A percentile compares a stretch with the other conserved stretches of the same genome.
phyloP scores from a whole-genome alignment of 2,888 invertebrate species.

The Polylopha cassiicola region DNA sequence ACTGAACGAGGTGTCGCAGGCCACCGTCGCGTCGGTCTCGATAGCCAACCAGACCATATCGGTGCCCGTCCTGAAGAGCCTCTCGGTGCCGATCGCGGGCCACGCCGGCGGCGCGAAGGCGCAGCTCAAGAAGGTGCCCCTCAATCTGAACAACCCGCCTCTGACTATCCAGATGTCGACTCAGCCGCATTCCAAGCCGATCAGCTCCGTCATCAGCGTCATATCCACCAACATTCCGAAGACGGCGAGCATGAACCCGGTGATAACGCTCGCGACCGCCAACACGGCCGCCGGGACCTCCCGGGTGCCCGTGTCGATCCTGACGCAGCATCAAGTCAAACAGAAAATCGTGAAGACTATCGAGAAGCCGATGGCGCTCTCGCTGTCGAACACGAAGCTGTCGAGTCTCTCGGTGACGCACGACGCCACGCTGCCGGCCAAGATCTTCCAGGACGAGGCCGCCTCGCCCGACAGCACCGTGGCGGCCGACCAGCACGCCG shows the following conservation, averaged over 20 bases:
- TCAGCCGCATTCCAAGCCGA: constrained; percentile 55
- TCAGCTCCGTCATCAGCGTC: constrained; percentile 69
- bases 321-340: constrained; percentile 70
- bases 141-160: constrained; percentile 56
- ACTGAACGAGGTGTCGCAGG: constrained; percentile 76
- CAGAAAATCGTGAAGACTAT: constrained; percentile 73
- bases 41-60: constrained; percentile 74
- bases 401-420: constrained; percentile 77
- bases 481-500: constrained; percentile 42
- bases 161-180: constrained; percentile 57
- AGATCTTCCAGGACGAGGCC: constrained; percentile 82
- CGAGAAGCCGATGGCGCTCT: constrained; percentile 71
- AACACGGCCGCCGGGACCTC: constrained; percentile 45
- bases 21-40: constrained; percentile 75
- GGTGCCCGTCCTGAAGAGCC: constrained; percentile 65
- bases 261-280: constrained; percentile 58
- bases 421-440: constrained; percentile 79
- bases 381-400: constrained; percentile 70
- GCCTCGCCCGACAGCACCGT: constrained; percentile 77
- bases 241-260: constrained; percentile 55
- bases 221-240: constrained; percentile 67
- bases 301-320: constrained; percentile 62
- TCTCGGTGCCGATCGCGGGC: constrained; percentile 56
- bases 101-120: constrained; percentile 41
- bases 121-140: constrained; percentile 58